Conservation (phyloP, 30 jellyfish, hydroid and myxozoan species). For the Chironex yamaguchii region DNA sequence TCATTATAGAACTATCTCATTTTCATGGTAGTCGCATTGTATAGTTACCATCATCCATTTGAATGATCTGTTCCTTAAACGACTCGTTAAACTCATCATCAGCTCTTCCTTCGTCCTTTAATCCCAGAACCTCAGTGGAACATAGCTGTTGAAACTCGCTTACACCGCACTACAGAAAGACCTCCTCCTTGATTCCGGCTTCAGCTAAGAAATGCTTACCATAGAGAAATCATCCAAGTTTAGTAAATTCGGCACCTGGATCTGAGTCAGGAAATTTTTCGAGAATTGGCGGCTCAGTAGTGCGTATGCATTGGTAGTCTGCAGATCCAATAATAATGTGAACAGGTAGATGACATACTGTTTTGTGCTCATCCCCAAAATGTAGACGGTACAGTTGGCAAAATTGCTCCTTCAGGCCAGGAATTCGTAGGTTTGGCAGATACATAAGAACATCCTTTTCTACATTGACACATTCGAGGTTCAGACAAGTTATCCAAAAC, state of each 20-base stretch:
- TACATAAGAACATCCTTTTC: slow-evolving; percentile 13
- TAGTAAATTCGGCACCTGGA: slow-evolving; percentile 20
- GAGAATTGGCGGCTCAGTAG: slow-evolving; percentile 33
- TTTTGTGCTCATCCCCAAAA: slow-evolving; percentile 5
- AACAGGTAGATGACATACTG: slow-evolving; percentile 6
- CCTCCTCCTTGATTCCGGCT: background rate
- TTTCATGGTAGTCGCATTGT: background rate
- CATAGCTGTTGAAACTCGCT: slow-evolving; percentile 2
- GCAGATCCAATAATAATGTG: slow-evolving; percentile 17
- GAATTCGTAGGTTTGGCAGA: background rate
- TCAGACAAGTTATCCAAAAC: too few species aligned
- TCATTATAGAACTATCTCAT: background rate
- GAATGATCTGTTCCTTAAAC: background rate
- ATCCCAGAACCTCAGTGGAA: slow-evolving; percentile 3
- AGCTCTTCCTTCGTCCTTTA: background rate
- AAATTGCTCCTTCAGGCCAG: slow-evolving; percentile 4
- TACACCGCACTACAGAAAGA: background rate
- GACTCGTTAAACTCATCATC: background rate
- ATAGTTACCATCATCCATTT: background rate
- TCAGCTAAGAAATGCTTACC: background rate
- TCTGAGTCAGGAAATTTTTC: slow-evolving; percentile 12
- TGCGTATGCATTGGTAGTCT: slow-evolving; percentile 9
- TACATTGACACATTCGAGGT: background rate
- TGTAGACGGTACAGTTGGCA: background rate
- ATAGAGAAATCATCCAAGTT: slow-evolving; percentile 16